Evolutionary conservation across 2,797 vertebrate genomes (phyloP), one percentile per base, ranked within the genome.

Genomic region (Muraenolepis orangiensis): DNA sequence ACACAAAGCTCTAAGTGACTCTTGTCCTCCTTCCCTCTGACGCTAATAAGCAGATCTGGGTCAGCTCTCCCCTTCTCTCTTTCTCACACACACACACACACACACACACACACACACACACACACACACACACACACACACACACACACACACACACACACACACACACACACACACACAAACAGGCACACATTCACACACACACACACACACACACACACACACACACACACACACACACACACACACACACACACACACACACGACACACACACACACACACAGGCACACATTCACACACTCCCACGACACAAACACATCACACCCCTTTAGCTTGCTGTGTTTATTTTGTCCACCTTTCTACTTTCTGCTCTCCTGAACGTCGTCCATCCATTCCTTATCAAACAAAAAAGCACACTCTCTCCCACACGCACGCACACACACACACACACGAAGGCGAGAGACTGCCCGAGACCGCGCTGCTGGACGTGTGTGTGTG

Each of bases 1-100:
- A 86, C 90, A 93, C 87, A 93, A 93, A 92, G 91, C 89, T 87
- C 80, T 84, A 87, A 91, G 88, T 89, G 88, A 89, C 86, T 87
- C 79, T 87, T 28, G 72, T 74, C 87, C 85, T 80, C 84, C 81
- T 36, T 83, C 81, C 83, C 87, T 77, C 87, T 90, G 87, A 92
- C 87, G 87, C 83, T 92, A 91, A 91, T 91, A 90, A 92, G 84
- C 86, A 92, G 86, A 93, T 92, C 90, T 93, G 89, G 92, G 92
- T 93, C 91, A 93, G 8, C 14, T 64, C 31, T 80, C 76, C 82
- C 70, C 72, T 78, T 78, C 73, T 77, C 51, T 66, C 79, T 78
- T 72, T 77, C 51, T 66, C 38, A 72, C 71, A 69, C 23, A 83
- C 79, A 78, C 70, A 73, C 70, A 64, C 36, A 70, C 34, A 57